Evolutionary conservation across 2,797 vertebrate species (phyloP).

Genomic region (Cebuella pygmaea): DNA sequence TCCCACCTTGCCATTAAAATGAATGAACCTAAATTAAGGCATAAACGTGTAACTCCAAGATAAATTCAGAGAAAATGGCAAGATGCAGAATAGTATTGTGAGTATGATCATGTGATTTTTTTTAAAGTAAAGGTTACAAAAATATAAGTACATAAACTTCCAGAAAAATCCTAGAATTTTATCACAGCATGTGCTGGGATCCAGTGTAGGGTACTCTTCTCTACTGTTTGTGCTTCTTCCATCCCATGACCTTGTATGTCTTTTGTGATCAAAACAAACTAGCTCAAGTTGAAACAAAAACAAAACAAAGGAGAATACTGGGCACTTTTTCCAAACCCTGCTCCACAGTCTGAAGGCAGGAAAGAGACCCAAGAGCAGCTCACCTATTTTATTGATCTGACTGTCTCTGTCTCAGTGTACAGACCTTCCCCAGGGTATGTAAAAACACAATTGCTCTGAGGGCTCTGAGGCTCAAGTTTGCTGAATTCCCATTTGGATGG

Average conservation of each 20-base stretch:
- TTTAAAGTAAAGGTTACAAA: not conserved
- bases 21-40: conserved; percentile 19
- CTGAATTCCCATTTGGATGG: conserved; percentile 43
- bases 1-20: not conserved
- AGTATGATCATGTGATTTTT: not conserved
- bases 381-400: not conserved
- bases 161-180: conserved; percentile 6
- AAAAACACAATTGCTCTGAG: not conserved
- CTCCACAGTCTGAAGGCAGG: not conserved
- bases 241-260: not conserved
- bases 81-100: not conserved
- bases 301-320: not conserved
- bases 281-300: conserved; percentile 29
- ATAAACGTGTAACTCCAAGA: not conserved
- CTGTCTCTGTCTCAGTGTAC: not conserved
- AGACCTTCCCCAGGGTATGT: not conserved
- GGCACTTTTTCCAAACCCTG: not conserved
- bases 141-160: not conserved
- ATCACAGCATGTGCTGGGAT: not conserved
- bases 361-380: not conserved
- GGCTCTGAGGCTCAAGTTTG: not conserved
- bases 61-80: conserved; percentile 5
- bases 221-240: not conserved
- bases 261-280: conserved; percentile 36
- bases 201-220: not conserved